Conservation (phyloP, 2,888 invertebrate genomes). For the Ashinkailepas kermadecensis region DNA sequence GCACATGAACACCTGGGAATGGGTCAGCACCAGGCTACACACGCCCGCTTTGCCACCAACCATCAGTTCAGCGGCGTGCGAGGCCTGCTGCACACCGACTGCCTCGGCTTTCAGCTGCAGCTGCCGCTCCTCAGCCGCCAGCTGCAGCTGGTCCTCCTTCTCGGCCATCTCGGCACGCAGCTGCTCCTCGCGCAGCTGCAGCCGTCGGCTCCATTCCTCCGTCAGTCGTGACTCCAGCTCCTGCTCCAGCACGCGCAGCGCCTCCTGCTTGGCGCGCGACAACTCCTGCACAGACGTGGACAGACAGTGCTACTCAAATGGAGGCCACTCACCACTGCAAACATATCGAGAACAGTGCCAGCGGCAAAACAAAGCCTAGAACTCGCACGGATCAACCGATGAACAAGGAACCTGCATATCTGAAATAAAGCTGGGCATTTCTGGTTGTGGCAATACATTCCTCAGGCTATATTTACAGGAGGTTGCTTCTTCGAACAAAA, state of each 20-base stretch:
- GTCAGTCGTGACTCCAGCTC: slow-evolving; percentile 8
- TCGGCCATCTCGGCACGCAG: slow-evolving; percentile 2
- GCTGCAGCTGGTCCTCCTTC: slow-evolving; percentile 3
- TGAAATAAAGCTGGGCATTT: too few species aligned
- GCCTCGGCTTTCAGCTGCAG: not conserved
- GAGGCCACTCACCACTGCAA: too few species aligned
- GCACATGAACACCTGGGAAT: too few species aligned
- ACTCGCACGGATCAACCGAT: too few species aligned
- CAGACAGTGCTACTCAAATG: too few species aligned
- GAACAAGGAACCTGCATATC: too few species aligned
- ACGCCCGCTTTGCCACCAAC: not conserved
- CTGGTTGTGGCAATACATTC: too few species aligned
- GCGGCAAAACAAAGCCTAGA: too few species aligned
- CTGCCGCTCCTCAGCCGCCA: slow-evolving; percentile 17
- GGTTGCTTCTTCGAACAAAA: too few species aligned
- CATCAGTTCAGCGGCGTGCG: not conserved
- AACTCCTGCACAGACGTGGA: not conserved
- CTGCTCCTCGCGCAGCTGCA: slow-evolving; percentile 9
- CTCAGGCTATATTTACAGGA: too few species aligned
- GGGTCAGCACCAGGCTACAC: too few species aligned
- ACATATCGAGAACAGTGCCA: too few species aligned
- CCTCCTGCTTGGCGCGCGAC: slow-evolving; percentile 18
- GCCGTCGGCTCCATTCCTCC: slow-evolving; percentile 12
- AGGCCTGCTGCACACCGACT: not conserved
- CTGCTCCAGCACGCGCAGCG: not conserved